Base-by-base conservation (phyloP, 2,888 invertebrate species). In the Drosophila acutilabella region DNA sequence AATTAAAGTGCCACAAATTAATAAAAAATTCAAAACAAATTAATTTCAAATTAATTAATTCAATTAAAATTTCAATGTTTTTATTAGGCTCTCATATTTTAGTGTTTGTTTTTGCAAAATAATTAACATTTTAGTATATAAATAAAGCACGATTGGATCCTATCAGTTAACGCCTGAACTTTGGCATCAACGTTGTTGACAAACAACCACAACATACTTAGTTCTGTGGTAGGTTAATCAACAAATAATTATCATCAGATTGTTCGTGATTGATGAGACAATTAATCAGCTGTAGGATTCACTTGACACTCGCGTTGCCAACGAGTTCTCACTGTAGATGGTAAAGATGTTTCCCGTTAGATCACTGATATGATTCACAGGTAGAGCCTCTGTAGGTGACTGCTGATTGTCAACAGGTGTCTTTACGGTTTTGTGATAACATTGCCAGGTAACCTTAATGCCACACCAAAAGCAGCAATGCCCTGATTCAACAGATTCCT, bases 391-490 rank as follows among this genome's bases (percentile, higher is more conserved):
- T 1, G 41, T 50, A 0, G 51, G 1, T 8, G 33, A 6, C 16
- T 33, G 23, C 8, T 23, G 23, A 30, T 16, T 51, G 0, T 18
- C 51, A 0, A 18, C 13, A n/a, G 52, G 13, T 1, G 2, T 11
- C 26, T 20, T 7, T 5, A 5, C n/a, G 0, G 50, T 5, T 4
- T 23, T 56, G 20, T 53, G 61, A 6, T 64, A 4, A 33, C 74
- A 85, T 5, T 77, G 75, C 80, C 71, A 75, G n/a, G 26, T 81
- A 16, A 70, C 26, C 0, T 56, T 62, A 6, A 75, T 48, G 8
- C 81, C 62, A 30, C 61, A 73, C 8, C 71, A 72, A 8, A 61
- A 56, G 11, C 68, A 53, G 13, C 58, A 50, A 11, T 50, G 33
- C 0, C 40, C 40, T 5, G 45, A 18, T 33, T 54, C 26, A 5